A percentile compares a stretch with the other conserved stretches of the same genome.
These are phyloP conservation scores for Leptinotarsa rubiginosa DNA, from an alignment of 2,888 invertebrate species.

Conservation along the genomic window DNA sequence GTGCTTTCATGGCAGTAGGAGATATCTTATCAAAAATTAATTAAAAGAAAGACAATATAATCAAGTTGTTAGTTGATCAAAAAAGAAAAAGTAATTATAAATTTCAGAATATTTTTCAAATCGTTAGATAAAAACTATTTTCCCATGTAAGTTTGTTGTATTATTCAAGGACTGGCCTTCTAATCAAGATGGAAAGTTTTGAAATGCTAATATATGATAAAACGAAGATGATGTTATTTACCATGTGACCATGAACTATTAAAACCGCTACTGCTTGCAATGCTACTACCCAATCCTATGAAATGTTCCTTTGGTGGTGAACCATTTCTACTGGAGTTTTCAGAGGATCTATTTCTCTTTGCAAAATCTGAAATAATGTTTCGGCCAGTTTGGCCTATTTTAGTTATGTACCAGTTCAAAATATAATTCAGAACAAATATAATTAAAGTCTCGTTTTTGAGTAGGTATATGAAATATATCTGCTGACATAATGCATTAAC, in stretches of 20 bases:
- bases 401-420: conserved; percentile 29
- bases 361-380: conserved; percentile 59
- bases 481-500: no score
- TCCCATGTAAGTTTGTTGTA: no score
- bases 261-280: conserved; percentile 32
- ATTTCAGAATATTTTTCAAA: no score
- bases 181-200: not conserved
- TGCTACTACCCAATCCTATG: conserved; percentile 44
- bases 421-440: not conserved
- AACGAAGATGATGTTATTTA: conserved; percentile 33
- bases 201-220: not conserved
- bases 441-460: not conserved
- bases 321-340: conserved; percentile 48
- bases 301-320: conserved; percentile 41
- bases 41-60: no score
- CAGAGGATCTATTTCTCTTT: conserved; percentile 58
- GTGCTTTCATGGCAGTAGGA: no score
- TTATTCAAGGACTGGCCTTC: no score
- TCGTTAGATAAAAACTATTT: no score
- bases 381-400: conserved; percentile 45
- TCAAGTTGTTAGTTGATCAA: no score
- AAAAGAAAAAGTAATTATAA: no score
- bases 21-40: no score
- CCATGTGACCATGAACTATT: conserved; percentile 58
- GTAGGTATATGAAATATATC: not conserved